These are phyloP conservation scores for Bruchidius siliquastri DNA, from an alignment of 2,888 invertebrate species.

Conservation along the genomic window DNA sequence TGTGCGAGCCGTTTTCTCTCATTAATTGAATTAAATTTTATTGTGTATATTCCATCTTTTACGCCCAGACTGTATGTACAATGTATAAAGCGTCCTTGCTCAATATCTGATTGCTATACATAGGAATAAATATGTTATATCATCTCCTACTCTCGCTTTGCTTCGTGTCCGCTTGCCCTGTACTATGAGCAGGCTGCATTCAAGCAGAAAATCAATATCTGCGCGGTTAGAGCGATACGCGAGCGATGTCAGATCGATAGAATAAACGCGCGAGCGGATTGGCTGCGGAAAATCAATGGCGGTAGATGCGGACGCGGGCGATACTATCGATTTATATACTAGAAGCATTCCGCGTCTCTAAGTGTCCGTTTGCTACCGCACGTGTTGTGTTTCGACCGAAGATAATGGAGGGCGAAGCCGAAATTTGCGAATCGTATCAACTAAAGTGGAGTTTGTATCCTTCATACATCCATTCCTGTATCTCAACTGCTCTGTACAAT, in stretches of 20 bases:
- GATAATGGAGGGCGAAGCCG: slow-evolving; percentile 48
- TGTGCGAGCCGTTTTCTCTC: too few relatives aligned
- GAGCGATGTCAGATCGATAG: slow-evolving; percentile 60
- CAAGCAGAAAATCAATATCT: background rate
- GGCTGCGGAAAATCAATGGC: slow-evolving; percentile 65
- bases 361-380: background rate
- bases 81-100: too few relatives aligned
- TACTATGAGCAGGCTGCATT: background rate
- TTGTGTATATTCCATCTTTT: too few relatives aligned
- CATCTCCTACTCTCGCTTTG: background rate
- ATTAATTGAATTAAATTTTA: too few relatives aligned
- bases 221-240: slow-evolving; percentile 27
- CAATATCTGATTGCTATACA: too few relatives aligned
- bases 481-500: slow-evolving; percentile 66
- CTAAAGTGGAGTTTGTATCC: slow-evolving; percentile 86
- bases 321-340: slow-evolving; percentile 64
- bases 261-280: slow-evolving; percentile 73
- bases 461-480: slow-evolving; percentile 75
- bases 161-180: background rate
- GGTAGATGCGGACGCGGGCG: slow-evolving; percentile 49
- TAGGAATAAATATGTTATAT: too few relatives aligned
- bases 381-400: background rate
- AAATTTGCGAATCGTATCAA: slow-evolving; percentile 69
- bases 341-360: background rate
- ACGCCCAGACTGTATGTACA: too few relatives aligned